These are phyloP conservation scores for Lerema accius DNA, from an alignment of 1,140 invertebrate genomes.

Conservation along the genomic window DNA sequence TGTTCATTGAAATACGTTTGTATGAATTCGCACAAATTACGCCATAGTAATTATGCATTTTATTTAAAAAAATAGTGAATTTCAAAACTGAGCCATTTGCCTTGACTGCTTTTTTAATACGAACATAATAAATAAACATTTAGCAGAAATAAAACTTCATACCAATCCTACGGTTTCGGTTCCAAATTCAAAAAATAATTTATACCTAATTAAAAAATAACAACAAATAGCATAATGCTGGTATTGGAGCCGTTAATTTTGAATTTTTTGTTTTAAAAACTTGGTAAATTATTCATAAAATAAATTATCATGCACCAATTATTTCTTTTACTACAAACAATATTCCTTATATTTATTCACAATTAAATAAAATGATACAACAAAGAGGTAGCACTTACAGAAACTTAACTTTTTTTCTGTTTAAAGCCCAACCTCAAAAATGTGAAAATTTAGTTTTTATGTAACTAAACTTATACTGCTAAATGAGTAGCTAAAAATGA, in stretches of 20 bases:
- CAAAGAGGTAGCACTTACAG: background rate
- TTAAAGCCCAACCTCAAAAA: too few species aligned
- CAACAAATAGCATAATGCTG: background rate
- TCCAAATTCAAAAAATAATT: conserved; percentile 5
- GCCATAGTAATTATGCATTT: conserved; percentile 12
- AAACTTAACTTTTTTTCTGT: background rate
- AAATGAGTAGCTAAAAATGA: conserved; percentile 7
- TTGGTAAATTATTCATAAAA: conserved; percentile 3
- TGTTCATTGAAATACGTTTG: too few species aligned
- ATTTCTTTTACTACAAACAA: background rate
- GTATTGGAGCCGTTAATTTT: background rate
- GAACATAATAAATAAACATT: too few species aligned
- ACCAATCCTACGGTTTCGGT: conserved; percentile 7
- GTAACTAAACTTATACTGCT: conserved; percentile 1
- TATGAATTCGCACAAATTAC: too few species aligned
- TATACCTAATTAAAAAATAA: conserved; percentile 18
- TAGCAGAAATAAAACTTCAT: too few species aligned
- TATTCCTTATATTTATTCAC: too few species aligned
- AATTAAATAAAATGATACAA: background rate
- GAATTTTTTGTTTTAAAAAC: background rate
- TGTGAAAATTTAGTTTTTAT: too few species aligned
- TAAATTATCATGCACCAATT: conserved; percentile 21
- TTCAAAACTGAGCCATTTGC: background rate
- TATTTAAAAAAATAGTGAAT: conserved; percentile 35
- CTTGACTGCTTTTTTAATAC: too few species aligned